A percentile compares a stretch with the other conserved stretches of the same genome.
Conservation (phyloP, 2,113 vertebrate genomes). For the Myrmecobius fasciatus region DNA sequence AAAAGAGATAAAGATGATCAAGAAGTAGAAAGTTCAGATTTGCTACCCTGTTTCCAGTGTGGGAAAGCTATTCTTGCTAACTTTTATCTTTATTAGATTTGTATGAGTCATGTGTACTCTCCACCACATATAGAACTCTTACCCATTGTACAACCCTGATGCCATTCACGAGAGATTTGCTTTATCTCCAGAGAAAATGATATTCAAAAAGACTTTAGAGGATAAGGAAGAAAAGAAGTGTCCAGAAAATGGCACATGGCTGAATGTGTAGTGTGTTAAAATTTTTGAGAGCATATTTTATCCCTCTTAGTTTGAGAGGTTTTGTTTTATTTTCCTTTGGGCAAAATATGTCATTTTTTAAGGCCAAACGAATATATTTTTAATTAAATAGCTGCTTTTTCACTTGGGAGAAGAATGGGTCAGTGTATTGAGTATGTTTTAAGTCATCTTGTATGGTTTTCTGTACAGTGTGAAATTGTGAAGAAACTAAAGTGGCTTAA, state of each 20-base stretch:
- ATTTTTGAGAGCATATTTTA: neutral
- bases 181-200: neutral
- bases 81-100: neutral
- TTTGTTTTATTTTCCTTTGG: neutral
- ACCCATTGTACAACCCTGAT: neutral
- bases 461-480: neutral
- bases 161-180: neutral
- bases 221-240: neutral
- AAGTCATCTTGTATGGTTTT: neutral
- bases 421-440: neutral
- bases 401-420: neutral
- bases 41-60: neutral
- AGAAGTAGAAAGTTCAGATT: neutral
- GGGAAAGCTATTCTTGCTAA: neutral
- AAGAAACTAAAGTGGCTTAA: neutral
- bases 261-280: neutral
- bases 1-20: neutral
- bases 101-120: neutral
- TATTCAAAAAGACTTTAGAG: neutral
- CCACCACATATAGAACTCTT: neutral
- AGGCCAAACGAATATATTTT: neutral
- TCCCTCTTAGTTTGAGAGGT: neutral
- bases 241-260: neutral
- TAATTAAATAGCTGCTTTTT: neutral
- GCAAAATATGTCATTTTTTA: neutral